These are phyloP conservation scores for Hesperophylax magnus DNA, from an alignment of 1,140 invertebrate species.

Conservation along the genomic window DNA sequence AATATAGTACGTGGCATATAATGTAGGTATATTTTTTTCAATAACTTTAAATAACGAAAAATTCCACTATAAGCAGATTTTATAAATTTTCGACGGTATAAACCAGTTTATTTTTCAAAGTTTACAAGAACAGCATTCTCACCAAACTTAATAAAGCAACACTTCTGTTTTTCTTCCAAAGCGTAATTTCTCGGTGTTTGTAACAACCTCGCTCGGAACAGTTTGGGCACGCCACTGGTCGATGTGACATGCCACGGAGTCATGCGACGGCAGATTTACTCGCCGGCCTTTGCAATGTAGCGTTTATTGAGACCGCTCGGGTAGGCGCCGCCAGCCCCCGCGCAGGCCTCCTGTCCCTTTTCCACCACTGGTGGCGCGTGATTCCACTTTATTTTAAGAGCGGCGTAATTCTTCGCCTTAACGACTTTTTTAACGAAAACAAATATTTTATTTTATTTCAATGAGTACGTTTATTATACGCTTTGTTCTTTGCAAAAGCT, in stretches of 20 bases:
- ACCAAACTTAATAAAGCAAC: background rate
- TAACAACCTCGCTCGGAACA: no score
- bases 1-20: no score
- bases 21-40: background rate
- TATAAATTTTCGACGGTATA: background rate
- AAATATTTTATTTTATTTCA: no score
- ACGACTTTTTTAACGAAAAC: no score
- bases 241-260: constrained; percentile 14
- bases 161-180: background rate
- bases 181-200: background rate
- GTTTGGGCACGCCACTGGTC: constrained; percentile 7
- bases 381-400: no score
- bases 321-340: background rate
- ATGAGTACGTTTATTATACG: no score
- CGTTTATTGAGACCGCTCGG: background rate
- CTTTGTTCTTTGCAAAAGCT: no score
- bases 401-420: no score
- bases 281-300: background rate
- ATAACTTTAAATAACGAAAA: background rate
- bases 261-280: constrained; percentile 17
- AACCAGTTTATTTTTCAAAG: background rate
- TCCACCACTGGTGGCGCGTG: no score
- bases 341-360: no score
- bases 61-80: background rate
- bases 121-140: background rate